Percentiles rank a stretch among this genome's conserved stretches.
phyloP scores from a whole-genome alignment of 2,113 vertebrate genomes.

The Nesogale talazaci region DNA sequence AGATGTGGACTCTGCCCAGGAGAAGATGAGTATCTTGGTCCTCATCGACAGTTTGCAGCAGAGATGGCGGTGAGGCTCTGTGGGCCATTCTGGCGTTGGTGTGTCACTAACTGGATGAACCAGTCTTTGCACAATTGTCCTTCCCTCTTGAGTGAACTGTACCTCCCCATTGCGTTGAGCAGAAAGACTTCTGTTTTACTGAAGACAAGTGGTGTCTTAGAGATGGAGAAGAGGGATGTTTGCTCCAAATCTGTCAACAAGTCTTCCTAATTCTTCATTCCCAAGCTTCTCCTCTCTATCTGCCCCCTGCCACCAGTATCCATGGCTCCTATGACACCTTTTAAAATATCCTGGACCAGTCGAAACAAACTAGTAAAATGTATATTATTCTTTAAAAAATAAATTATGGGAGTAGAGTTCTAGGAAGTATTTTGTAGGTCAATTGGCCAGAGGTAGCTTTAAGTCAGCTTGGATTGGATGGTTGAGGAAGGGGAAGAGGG shows the following conservation, averaged over 20 bases:
- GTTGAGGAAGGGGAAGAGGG: no score
- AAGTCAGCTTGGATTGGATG: no score
- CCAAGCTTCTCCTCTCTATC: slow-evolving; percentile 46
- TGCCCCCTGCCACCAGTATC: slow-evolving; percentile 81
- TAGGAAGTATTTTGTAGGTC: no score
- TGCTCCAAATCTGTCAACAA: slow-evolving; percentile 82
- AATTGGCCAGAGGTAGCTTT: no score
- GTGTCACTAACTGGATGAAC: slow-evolving; percentile 79
- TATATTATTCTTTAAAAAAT: slow-evolving; percentile 86
- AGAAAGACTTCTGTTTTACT: slow-evolving; percentile 81
- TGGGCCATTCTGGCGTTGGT: slow-evolving; percentile 26
- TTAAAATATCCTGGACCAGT: slow-evolving; percentile 84
- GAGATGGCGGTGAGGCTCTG: slow-evolving; percentile 74
- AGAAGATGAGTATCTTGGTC: slow-evolving; percentile 90
- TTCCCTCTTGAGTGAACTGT: slow-evolving; percentile 69
- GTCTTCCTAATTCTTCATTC: slow-evolving; percentile 60
- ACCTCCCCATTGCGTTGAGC: slow-evolving; percentile 60
- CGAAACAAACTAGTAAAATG: slow-evolving; percentile 82
- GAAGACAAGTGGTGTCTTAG: slow-evolving; percentile 82
- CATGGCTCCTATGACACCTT: slow-evolving; percentile 83
- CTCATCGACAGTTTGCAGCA: slow-evolving; percentile 89
- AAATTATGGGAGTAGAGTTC: no score
- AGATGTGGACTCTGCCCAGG: slow-evolving; percentile 88
- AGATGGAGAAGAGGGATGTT: slow-evolving; percentile 78
- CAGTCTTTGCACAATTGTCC: not conserved